A percentile compares a stretch with the other conserved stretches of the same genome.
phyloP scores from a whole-genome alignment of 2,888 invertebrate genomes.

The Drosophila conformis region DNA sequence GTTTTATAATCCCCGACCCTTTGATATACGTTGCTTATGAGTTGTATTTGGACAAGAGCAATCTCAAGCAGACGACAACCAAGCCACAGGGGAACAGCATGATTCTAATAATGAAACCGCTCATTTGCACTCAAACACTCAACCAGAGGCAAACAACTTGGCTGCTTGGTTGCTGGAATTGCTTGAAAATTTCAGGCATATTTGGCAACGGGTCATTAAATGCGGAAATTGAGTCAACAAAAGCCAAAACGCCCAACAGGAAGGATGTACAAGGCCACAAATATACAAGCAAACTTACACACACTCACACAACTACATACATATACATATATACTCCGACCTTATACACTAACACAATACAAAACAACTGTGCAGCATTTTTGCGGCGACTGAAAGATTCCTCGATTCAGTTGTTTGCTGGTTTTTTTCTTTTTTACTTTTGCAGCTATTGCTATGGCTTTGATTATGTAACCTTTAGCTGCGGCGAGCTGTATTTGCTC shows the following conservation, averaged over 20 bases:
- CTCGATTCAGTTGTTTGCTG: slow-evolving; percentile 35
- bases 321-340: slow-evolving; percentile 7
- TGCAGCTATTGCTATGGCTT: slow-evolving; percentile 36
- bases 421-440: slow-evolving; percentile 24
- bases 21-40: slow-evolving; percentile 27
- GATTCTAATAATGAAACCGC: slow-evolving; percentile 51
- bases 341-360: slow-evolving; percentile 16
- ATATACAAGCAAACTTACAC: slow-evolving; percentile 32
- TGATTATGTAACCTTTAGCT: slow-evolving; percentile 66
- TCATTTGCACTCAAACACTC: slow-evolving; percentile 28
- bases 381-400: slow-evolving; percentile 44
- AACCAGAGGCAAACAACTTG: slow-evolving; percentile 4
- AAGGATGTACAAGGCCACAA: slow-evolving; percentile 57
- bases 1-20: slow-evolving; percentile 30
- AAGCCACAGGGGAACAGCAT: slow-evolving; percentile 1
- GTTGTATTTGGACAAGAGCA: slow-evolving; percentile 13
- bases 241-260: slow-evolving; percentile 70
- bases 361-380: slow-evolving; percentile 51
- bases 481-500: slow-evolving; percentile 20
- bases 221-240: slow-evolving; percentile 82
- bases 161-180: slow-evolving; percentile 45
- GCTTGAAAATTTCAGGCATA: slow-evolving; percentile 70
- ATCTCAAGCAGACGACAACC: neutral
- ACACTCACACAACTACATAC: slow-evolving; percentile 11
- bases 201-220: slow-evolving; percentile 81